Percentiles rank a stretch among this genome's conserved stretches.
These are phyloP conservation scores for Andrena cerasifolii DNA, from an alignment of 1,140 invertebrate genomes.

Conservation along the genomic window DNA sequence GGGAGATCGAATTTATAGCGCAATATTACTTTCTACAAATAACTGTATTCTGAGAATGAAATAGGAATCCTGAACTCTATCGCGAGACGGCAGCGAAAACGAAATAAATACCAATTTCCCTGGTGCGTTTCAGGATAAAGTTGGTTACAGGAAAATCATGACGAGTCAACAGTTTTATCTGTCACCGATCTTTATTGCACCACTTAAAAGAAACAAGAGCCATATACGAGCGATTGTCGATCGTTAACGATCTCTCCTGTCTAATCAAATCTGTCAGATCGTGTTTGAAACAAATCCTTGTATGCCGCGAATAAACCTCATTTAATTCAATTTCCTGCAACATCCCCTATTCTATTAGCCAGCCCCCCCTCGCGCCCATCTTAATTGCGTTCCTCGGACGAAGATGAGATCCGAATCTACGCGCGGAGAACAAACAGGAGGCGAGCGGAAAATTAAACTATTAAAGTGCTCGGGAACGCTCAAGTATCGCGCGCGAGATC, in stretches of 20 bases:
- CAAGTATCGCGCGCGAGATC: constrained; percentile 54
- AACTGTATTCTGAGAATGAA: background rate
- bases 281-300: constrained; percentile 25
- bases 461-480: constrained; percentile 54
- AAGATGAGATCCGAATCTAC: constrained; percentile 43
- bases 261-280: constrained; percentile 37
- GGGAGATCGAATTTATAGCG: background rate
- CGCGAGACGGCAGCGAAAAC: too few relatives aligned
- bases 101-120: too few relatives aligned
- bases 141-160: background rate
- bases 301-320: constrained; percentile 6
- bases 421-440: constrained; percentile 26
- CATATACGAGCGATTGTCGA: constrained; percentile 1
- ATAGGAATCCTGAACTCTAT: background rate
- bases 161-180: background rate
- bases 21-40: background rate
- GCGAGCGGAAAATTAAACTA: constrained; percentile 46
- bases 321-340: constrained; percentile 47
- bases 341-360: constrained; percentile 46
- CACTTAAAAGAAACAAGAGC: background rate
- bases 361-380: background rate
- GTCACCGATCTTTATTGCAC: constrained; percentile 10
- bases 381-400: constrained; percentile 37
- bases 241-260: constrained; percentile 26
- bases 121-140: background rate